Evolutionary conservation across 2,797 vertebrate genomes (phyloP).

Genomic region (Pseudochirops cupreus): DNA sequence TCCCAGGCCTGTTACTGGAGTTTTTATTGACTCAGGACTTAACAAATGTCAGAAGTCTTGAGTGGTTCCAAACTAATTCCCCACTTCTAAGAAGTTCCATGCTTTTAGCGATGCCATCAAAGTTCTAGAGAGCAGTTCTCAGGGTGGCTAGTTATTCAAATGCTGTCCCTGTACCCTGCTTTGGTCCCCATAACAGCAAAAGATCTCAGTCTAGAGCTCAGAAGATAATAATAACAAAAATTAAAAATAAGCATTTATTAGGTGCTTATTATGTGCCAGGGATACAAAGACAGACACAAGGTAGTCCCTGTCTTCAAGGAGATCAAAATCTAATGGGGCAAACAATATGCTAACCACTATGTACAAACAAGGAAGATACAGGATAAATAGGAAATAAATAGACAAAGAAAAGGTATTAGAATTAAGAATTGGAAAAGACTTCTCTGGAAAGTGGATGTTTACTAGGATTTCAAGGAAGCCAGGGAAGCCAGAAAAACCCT

Average conservation of each 20-base stretch:
- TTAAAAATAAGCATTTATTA: not conserved
- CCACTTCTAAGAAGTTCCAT: not conserved
- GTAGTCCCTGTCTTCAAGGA: not conserved
- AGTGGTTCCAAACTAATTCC: not conserved
- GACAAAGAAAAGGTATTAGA: not conserved
- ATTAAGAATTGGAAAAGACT: not conserved
- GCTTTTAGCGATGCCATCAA: not conserved
- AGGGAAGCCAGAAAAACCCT: not conserved
- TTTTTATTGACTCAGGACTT: not conserved
- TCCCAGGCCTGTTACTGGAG: not conserved
- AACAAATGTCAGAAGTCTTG: not conserved
- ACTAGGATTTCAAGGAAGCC: not conserved
- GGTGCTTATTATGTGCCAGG: not conserved
- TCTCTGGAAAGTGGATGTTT: not conserved
- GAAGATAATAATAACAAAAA: not conserved
- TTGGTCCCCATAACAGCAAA: not conserved
- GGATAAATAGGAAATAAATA: not conserved
- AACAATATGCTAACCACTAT: not conserved
- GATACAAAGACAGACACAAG: not conserved
- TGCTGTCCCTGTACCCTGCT: not conserved
- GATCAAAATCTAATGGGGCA: not conserved
- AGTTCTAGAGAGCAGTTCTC: not conserved
- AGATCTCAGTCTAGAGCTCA: not conserved
- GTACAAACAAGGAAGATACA: not conserved
- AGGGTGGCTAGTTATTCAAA: not conserved